Conservation (phyloP, 2,113 vertebrate genomes). For the Pampusana beccarii region DNA sequence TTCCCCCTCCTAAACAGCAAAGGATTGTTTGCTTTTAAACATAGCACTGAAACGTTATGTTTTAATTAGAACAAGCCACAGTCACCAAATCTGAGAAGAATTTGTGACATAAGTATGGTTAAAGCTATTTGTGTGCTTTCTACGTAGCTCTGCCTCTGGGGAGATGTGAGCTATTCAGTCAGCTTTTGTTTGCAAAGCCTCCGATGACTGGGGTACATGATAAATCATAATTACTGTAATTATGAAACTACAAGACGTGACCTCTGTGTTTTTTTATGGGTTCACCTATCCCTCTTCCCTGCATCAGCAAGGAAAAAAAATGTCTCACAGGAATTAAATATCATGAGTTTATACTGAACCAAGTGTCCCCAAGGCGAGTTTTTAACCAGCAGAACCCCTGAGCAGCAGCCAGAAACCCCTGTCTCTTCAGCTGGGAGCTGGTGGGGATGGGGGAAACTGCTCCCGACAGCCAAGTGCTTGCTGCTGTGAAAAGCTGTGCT, state of each 20-base stretch:
- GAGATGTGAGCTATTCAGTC: background rate
- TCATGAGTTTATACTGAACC: background rate
- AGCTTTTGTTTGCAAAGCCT: background rate
- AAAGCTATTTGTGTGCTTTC: conserved; percentile 18
- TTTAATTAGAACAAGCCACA: background rate
- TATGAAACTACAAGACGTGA: background rate
- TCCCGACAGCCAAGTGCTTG: background rate
- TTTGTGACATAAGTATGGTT: conserved; percentile 19
- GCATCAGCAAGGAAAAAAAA: background rate
- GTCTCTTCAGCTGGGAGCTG: background rate
- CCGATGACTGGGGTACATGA: background rate
- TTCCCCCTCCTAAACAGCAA: background rate
- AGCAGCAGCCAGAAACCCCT: background rate
- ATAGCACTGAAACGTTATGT: background rate
- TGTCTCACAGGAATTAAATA: background rate
- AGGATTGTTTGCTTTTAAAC: background rate
- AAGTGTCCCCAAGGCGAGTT: background rate
- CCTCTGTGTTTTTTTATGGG: background rate
- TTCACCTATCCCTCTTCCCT: background rate
- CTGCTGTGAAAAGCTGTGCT: background rate
- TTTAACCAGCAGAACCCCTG: background rate
- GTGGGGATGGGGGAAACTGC: background rate
- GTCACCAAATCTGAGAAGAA: background rate
- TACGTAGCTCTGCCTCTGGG: background rate
- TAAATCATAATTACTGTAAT: background rate